phyloP scores from a whole-genome alignment of 2,797 vertebrate species.

The Rhabdophis nuchalis region DNA sequence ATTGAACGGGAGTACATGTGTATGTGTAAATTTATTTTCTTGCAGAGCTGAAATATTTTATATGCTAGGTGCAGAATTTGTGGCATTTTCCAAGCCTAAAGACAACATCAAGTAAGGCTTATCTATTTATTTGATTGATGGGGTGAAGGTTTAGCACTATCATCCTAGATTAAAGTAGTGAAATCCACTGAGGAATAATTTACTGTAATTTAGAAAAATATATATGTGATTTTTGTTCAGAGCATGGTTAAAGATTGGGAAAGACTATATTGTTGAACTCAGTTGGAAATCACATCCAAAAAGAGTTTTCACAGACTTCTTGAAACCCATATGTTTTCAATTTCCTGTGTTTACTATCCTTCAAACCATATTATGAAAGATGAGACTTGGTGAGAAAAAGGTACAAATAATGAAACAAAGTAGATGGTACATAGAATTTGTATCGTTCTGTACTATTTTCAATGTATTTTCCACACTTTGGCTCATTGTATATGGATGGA shows the following conservation, averaged over 20 bases:
- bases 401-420: neutral
- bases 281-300: neutral
- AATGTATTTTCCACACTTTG: neutral
- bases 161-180: constrained; percentile 7
- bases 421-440: neutral
- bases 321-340: neutral
- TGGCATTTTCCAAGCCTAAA: constrained; percentile 11
- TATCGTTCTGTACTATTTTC: neutral
- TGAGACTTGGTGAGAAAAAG: neutral
- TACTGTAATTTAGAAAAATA: neutral
- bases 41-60: constrained; percentile 25
- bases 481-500: neutral
- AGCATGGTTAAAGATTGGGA: neutral
- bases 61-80: constrained; percentile 42
- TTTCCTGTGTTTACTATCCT: neutral
- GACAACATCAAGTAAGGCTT: constrained; percentile 21
- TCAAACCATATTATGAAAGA: neutral
- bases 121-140: constrained; percentile 40
- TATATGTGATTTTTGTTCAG: neutral
- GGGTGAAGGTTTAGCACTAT: constrained; percentile 32
- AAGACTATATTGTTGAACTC: rapidly evolving
- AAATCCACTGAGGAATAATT: constrained; percentile 21
- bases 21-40: constrained; percentile 15
- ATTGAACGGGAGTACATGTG: neutral
- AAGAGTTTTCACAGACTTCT: neutral